Conservation (phyloP, 2,797 vertebrate species). For the Epinephelus coioides region DNA sequence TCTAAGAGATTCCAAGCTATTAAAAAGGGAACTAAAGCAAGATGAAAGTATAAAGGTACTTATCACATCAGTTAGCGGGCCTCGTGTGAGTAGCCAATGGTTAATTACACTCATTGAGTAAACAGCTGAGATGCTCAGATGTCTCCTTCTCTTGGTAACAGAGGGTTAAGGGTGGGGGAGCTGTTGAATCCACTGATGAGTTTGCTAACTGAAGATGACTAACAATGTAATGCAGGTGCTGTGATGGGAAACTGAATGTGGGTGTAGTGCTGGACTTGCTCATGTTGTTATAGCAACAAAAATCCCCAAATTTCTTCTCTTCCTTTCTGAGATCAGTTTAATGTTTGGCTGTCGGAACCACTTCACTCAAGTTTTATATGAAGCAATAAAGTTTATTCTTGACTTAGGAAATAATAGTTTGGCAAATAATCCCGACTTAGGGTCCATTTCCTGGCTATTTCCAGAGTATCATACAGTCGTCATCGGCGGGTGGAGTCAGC, state of each 20-base stretch:
- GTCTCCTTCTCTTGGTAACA: slow-evolving; percentile 66
- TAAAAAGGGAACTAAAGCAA: slow-evolving; percentile 88
- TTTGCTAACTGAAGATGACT: slow-evolving; percentile 41
- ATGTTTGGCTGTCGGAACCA: background rate
- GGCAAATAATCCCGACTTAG: too few species aligned
- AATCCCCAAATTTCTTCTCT: background rate
- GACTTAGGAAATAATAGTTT: too few species aligned
- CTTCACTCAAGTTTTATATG: background rate
- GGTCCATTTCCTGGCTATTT: too few species aligned
- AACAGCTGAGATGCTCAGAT: slow-evolving; percentile 67
- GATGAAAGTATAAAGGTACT: slow-evolving; percentile 90
- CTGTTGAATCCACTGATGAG: slow-evolving; percentile 53
- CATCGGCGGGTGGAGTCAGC: background rate
- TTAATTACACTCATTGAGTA: slow-evolving; percentile 88
- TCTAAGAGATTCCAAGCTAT: slow-evolving; percentile 93
- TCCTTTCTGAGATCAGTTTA: background rate
- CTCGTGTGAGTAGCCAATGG: slow-evolving; percentile 82
- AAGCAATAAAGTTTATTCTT: background rate
- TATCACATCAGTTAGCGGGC: slow-evolving; percentile 87
- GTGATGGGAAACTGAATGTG: slow-evolving; percentile 2
- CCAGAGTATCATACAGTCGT: too few species aligned
- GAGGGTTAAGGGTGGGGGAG: slow-evolving; percentile 59
- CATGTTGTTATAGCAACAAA: slow-evolving; percentile 26
- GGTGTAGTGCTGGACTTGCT: background rate
- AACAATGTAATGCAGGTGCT: slow-evolving; percentile 33